A percentile compares a stretch with the other conserved stretches of the same genome.
Evolutionary conservation across 2,888 invertebrate species (phyloP).

Genomic region (Eupithecia subumbrata): DNA sequence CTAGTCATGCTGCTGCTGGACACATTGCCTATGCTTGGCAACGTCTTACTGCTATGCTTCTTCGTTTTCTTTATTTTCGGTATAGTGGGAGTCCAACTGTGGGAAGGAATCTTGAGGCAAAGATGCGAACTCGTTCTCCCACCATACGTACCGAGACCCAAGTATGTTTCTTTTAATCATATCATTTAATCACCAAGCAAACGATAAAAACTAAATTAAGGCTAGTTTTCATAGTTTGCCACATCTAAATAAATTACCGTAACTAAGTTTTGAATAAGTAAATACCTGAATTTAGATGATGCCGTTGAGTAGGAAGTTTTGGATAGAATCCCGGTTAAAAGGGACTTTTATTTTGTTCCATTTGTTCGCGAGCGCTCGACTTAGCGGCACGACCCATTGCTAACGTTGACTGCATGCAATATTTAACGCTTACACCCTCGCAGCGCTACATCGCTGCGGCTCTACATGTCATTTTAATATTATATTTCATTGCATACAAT

Average conservation of each 20-base stretch:
- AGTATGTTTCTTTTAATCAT: slow-evolving; percentile 85
- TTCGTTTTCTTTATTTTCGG: slow-evolving; percentile 99
- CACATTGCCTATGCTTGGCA: slow-evolving; percentile 99
- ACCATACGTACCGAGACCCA: slow-evolving; percentile 87
- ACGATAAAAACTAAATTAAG: neutral
- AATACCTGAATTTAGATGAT: slow-evolving; percentile 47
- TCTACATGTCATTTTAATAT: slow-evolving; percentile 66
- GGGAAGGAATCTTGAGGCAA: slow-evolving; percentile 98
- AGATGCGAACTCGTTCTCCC: slow-evolving; percentile 93
- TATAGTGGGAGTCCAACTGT: slow-evolving; percentile 99
- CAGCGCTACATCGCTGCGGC: slow-evolving; percentile 68
- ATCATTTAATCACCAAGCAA: slow-evolving; percentile 23
- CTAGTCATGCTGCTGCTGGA: slow-evolving; percentile 99
- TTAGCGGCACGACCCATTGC: slow-evolving; percentile 80
- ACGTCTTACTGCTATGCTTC: slow-evolving; percentile 98
- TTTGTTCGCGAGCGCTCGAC: slow-evolving; percentile 73
- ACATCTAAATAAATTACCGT: slow-evolving; percentile 47
- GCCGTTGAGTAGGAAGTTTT: slow-evolving; percentile 53
- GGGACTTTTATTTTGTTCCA: slow-evolving; percentile 68
- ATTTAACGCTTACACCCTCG: slow-evolving; percentile 78
- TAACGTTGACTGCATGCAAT: slow-evolving; percentile 84
- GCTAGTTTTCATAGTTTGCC: slow-evolving; percentile 43
- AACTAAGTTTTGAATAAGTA: slow-evolving; percentile 50
- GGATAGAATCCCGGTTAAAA: slow-evolving; percentile 62
- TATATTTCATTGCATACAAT: slow-evolving; percentile 67